Conservation (phyloP, 2,113 vertebrate genomes). For the Aegotheles bennettii region DNA sequence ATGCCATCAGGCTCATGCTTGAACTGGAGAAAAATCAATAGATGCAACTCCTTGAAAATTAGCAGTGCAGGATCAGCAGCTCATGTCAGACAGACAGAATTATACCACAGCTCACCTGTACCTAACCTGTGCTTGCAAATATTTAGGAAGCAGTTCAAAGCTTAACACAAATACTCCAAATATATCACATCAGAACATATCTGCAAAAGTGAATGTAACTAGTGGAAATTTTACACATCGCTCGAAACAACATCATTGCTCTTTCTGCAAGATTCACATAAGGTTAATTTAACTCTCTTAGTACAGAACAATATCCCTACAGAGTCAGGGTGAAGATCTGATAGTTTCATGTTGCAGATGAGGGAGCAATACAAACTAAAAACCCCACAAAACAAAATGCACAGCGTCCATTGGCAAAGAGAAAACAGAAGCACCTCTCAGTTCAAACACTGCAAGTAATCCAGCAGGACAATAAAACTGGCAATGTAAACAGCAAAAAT, state of each 20-base stretch:
- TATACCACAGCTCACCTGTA: neutral
- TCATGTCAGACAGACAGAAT: neutral
- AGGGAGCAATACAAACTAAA: neutral
- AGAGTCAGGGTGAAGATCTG: neutral
- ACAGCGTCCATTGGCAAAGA: neutral
- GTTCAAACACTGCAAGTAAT: conserved; percentile 40
- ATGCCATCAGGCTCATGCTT: neutral
- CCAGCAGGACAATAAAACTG: conserved; percentile 43
- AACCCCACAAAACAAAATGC: neutral
- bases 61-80: neutral
- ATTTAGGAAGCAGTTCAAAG: neutral
- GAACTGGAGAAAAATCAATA: neutral
- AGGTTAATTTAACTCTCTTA: neutral
- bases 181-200: neutral
- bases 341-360: neutral
- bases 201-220: neutral
- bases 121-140: neutral
- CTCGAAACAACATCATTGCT: neutral
- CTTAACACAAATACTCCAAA: neutral
- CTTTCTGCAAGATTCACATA: neutral
- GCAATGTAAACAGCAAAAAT: conserved; percentile 65
- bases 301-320: neutral
- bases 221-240: neutral
- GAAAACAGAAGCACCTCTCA: neutral
- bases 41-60: neutral